Evolutionary conservation across 2,888 invertebrate species (phyloP), one percentile per base, ranked within the genome.

Genomic region (Stenoptilia bipunctidactyla): DNA sequence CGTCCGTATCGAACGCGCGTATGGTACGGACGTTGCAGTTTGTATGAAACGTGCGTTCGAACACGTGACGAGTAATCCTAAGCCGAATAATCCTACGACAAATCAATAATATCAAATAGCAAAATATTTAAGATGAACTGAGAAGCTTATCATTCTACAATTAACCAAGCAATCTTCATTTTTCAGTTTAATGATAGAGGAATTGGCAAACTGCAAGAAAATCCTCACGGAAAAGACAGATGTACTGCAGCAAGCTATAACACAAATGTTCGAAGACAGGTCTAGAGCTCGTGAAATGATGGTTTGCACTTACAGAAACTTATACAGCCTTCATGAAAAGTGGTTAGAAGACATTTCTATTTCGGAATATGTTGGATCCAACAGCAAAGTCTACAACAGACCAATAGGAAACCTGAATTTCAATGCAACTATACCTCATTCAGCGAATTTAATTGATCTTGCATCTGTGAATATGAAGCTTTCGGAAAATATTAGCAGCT

Each of bases 101-200:
- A n/a, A n/a, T n/a, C n/a, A n/a, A n/a, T n/a, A n/a, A n/a, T n/a
- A n/a, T n/a, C n/a, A n/a, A n/a, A n/a, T n/a, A n/a, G n/a, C n/a
- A n/a, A n/a, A n/a, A n/a, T n/a, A n/a, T n/a, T n/a, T n/a, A n/a
- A n/a, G n/a, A n/a, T n/a, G n/a, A n/a, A n/a, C n/a, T n/a, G n/a
- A n/a, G n/a, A n/a, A n/a, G n/a, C n/a, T n/a, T n/a, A n/a, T n/a
- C n/a, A n/a, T n/a, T n/a, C n/a, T n/a, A n/a, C n/a, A n/a, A n/a
- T n/a, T n/a, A n/a, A n/a, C n/a, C n/a, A n/a, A n/a, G n/a, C n/a
- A n/a, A n/a, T n/a, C n/a, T 13, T 27, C 38, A 10, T 20, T 37
- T 82, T 84, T 33, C 59, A 96, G 96, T 66, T 87, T 96, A 42
- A 93, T 97, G 92, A 92, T 96, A 1, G 96, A 97, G 74, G 96